phyloP scores from a whole-genome alignment of 2,888 invertebrate species.

The Drosophila subquinaria region DNA sequence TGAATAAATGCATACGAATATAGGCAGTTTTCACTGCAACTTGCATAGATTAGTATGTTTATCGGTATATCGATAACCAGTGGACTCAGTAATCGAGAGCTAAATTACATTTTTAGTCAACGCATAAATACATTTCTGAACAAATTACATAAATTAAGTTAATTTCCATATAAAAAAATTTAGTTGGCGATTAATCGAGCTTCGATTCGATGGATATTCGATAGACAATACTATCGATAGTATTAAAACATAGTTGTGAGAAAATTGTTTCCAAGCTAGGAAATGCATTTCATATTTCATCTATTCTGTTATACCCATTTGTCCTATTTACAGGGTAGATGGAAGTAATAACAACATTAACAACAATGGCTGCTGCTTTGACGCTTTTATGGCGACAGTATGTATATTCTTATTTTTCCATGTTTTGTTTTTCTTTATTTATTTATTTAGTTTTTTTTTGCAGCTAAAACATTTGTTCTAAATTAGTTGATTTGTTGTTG shows the following conservation, averaged over 20 bases:
- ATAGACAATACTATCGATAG: not conserved
- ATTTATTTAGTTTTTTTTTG: constrained; percentile 9
- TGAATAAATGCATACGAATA: too few species aligned
- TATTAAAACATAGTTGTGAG: not conserved
- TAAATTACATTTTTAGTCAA: too few species aligned
- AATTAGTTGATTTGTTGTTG: constrained; percentile 19
- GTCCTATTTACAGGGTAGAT: constrained; percentile 16
- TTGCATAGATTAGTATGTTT: too few species aligned
- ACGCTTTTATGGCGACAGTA: constrained; percentile 8
- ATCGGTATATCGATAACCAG: too few species aligned
- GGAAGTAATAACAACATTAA: constrained; percentile 3
- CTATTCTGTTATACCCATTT: not conserved
- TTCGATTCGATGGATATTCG: too few species aligned
- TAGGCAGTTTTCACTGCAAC: too few species aligned
- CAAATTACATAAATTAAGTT: too few species aligned
- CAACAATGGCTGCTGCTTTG: not conserved
- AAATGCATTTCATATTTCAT: not conserved
- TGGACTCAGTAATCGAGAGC: too few species aligned
- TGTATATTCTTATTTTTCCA: not conserved
- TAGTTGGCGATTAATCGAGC: too few species aligned
- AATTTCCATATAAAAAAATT: too few species aligned
- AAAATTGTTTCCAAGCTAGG: not conserved
- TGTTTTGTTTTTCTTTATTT: constrained; percentile 2
- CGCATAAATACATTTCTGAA: too few species aligned
- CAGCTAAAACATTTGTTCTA: constrained; percentile 37